Evolutionary conservation across 2,113 vertebrate genomes (phyloP).

Genomic region (Felis chaus): DNA sequence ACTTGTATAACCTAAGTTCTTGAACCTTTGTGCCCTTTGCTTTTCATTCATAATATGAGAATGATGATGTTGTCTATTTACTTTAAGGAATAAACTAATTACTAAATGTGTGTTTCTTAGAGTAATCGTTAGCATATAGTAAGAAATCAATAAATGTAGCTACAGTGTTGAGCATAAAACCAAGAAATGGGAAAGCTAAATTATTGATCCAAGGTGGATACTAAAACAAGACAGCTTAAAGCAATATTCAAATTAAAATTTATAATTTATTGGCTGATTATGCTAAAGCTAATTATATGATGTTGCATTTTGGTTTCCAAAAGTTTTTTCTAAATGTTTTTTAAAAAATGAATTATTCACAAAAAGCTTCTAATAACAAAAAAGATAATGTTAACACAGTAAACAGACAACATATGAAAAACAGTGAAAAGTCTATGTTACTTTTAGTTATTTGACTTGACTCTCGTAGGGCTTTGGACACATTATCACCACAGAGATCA

Average conservation of each 20-base stretch:
- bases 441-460: neutral
- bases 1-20: neutral
- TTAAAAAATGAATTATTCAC: neutral
- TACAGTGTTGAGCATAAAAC: conserved; percentile 14
- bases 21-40: neutral
- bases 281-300: neutral
- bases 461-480: neutral
- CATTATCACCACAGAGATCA: neutral
- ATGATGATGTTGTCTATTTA: neutral
- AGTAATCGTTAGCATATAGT: neutral
- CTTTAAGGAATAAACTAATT: neutral
- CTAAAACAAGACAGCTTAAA: neutral
- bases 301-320: neutral
- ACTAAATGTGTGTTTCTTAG: neutral
- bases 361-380: neutral
- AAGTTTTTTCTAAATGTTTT: neutral
- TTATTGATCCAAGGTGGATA: neutral
- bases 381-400: neutral
- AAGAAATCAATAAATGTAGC: neutral
- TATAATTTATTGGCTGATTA: neutral
- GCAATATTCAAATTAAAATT: neutral
- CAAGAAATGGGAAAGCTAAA: neutral
- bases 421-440: neutral
- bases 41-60: neutral
- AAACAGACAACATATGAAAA: neutral